Percentiles rank a stretch among this genome's conserved stretches.
Conservation (phyloP, 2,888 invertebrate species). For the Ariolimax columbianus region DNA sequence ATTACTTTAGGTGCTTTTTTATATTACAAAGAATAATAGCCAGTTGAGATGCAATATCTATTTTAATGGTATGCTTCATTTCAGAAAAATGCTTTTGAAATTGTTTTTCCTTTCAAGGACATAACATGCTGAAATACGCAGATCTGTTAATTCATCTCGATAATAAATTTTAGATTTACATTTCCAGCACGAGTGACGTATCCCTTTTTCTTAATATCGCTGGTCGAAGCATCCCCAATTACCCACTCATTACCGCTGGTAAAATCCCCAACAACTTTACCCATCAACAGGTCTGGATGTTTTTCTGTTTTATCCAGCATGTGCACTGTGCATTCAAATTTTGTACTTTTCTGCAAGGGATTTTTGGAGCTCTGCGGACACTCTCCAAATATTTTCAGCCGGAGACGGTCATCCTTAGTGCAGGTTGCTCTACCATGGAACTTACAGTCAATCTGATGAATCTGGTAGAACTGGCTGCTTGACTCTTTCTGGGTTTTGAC, state of each 20-base stretch:
- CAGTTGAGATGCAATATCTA: too few species aligned
- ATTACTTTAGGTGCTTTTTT: too few species aligned
- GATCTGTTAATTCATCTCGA: not conserved
- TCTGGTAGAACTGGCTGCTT: not conserved
- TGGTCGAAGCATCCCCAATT: not conserved
- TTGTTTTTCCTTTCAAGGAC: too few species aligned
- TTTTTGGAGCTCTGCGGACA: not conserved
- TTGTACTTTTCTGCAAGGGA: not conserved
- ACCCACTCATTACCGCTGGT: not conserved
- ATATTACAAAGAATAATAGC: too few species aligned
- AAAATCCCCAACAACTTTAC: not conserved
- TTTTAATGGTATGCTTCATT: too few species aligned
- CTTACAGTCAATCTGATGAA: not conserved
- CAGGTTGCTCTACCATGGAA: not conserved
- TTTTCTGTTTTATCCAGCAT: not conserved
- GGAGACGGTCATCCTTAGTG: not conserved
- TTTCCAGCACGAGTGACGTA: conserved; percentile 3
- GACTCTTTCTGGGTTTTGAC: not conserved
- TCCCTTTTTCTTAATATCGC: not conserved
- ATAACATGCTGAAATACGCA: too few species aligned
- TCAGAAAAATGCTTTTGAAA: too few species aligned
- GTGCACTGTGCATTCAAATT: not conserved
- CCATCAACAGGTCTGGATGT: not conserved
- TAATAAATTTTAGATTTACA: not conserved
- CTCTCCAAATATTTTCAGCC: not conserved